These are phyloP conservation scores for Brachionus paranguensis DNA, from an alignment of 1,140 invertebrate species.

Conservation along the genomic window DNA sequence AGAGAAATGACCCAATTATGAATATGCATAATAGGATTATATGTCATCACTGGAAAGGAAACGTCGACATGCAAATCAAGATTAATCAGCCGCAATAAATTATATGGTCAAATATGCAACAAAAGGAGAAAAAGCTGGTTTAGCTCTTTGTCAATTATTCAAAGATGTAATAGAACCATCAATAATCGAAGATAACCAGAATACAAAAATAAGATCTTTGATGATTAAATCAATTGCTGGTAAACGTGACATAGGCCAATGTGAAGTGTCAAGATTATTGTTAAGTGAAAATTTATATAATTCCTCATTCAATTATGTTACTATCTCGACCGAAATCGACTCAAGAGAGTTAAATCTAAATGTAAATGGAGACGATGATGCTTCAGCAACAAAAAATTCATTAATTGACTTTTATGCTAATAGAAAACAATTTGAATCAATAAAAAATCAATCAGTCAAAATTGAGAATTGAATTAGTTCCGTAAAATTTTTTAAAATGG, in stretches of 20 bases:
- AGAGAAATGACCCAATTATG: neutral
- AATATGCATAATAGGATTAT: neutral
- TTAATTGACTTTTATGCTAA: neutral
- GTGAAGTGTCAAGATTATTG: neutral
- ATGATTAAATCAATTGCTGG: constrained; percentile 3
- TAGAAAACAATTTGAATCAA: neutral
- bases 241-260: neutral
- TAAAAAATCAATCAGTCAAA: constrained; percentile 7
- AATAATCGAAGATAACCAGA: neutral
- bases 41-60: neutral
- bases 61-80: neutral
- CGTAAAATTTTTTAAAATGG: neutral
- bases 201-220: neutral
- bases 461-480: neutral
- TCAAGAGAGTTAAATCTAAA: constrained; percentile 6
- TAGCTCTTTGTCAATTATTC: constrained; percentile 2
- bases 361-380: neutral
- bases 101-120: constrained; percentile 3
- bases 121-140: neutral
- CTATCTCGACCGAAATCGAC: neutral
- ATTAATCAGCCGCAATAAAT: neutral
- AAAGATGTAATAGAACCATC: neutral
- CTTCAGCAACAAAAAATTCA: constrained; percentile 1
- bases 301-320: constrained; percentile 13
- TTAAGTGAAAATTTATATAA: neutral